Evolutionary conservation across 2,113 vertebrate species (phyloP).

Genomic region (Brachionichthys hirsutus): DNA sequence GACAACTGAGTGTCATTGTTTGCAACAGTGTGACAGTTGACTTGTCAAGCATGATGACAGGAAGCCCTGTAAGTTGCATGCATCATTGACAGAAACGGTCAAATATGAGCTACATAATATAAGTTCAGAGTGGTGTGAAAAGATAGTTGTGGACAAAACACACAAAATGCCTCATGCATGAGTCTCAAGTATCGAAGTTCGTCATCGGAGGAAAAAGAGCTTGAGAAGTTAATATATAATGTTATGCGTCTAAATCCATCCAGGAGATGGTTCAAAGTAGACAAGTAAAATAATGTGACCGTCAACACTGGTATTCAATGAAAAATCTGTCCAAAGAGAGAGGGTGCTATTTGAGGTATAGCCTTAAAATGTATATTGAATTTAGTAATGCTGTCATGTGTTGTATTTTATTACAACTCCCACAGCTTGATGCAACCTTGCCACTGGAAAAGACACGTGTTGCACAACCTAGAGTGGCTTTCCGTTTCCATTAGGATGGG

Average conservation of each 20-base stretch:
- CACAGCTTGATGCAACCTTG: too few species aligned
- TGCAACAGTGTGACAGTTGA: constrained; percentile 62
- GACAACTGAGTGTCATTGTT: constrained; percentile 62
- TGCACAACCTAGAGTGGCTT: neutral
- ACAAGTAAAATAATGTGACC: neutral
- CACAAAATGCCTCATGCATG: neutral
- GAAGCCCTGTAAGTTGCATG: constrained; percentile 55
- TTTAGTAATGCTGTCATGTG: neutral
- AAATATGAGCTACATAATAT: constrained; percentile 1
- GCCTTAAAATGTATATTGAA: neutral
- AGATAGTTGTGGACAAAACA: neutral
- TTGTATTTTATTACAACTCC: neutral
- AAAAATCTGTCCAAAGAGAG: neutral
- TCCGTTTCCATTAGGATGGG: neutral
- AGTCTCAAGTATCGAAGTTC: neutral
- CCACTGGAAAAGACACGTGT: neutral
- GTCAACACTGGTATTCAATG: neutral
- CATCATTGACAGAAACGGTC: constrained; percentile 46
- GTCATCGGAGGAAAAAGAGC: too few species aligned
- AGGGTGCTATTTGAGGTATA: neutral
- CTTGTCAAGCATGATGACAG: constrained; percentile 63
- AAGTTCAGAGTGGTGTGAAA: constrained; percentile 2
- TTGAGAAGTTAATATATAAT: too few species aligned
- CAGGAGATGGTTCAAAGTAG: neutral
- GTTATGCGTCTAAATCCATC: too few species aligned